Percentiles rank a stretch among this genome's conserved stretches.
phyloP scores from a whole-genome alignment of 2,888 invertebrate genomes.

The Troides helena region DNA sequence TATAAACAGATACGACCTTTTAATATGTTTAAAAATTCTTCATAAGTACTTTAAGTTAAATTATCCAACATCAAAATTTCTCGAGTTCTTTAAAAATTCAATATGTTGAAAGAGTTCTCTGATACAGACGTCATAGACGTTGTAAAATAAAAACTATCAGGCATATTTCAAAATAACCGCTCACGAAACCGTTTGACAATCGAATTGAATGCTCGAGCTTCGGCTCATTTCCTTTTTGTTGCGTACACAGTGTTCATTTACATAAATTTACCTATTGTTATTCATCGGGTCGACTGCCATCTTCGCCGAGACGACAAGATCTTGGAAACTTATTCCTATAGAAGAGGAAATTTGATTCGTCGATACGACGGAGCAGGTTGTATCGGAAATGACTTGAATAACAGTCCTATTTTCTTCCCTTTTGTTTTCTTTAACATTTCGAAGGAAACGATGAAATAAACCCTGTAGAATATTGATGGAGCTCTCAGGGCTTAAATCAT shows the following conservation, averaged over 20 bases:
- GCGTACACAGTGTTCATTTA: constrained; percentile 71
- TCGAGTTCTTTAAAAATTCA: background rate
- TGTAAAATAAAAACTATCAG: constrained; percentile 33
- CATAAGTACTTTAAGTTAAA: too few relatives aligned
- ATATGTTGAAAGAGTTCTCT: constrained; percentile 7
- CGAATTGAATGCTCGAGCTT: constrained; percentile 60
- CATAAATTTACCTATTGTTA: constrained; percentile 79
- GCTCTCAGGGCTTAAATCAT: constrained; percentile 36
- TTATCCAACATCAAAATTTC: background rate
- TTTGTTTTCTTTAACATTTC: constrained; percentile 51
- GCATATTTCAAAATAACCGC: constrained; percentile 57
- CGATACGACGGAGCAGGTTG: constrained; percentile 65
- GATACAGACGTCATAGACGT: constrained; percentile 11
- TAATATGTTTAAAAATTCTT: too few relatives aligned
- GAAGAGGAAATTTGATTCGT: constrained; percentile 71
- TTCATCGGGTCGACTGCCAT: constrained; percentile 58
- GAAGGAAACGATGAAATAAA: constrained; percentile 58
- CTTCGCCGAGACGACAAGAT: constrained; percentile 56
- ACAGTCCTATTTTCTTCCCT: constrained; percentile 66
- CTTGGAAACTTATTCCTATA: constrained; percentile 49
- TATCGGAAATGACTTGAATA: constrained; percentile 79
- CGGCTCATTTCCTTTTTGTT: constrained; percentile 75
- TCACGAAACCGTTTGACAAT: constrained; percentile 57
- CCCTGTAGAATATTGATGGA: constrained; percentile 70
- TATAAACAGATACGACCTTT: too few relatives aligned